phyloP scores from a whole-genome alignment of 2,797 vertebrate genomes.

The Amniataba percoides region DNA sequence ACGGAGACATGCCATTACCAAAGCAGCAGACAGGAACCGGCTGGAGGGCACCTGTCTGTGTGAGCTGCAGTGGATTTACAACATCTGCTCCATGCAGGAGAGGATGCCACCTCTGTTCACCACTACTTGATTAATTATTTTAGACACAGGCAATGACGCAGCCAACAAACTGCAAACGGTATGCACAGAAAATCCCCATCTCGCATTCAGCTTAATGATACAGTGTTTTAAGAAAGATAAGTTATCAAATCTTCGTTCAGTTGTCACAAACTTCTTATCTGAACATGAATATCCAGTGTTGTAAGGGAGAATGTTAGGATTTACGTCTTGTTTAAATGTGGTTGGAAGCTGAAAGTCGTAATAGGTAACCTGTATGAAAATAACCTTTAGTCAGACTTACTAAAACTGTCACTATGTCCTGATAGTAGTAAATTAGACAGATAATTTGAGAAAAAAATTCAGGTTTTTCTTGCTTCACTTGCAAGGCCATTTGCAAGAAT shows the following conservation, averaged over 20 bases:
- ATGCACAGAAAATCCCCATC: constrained; percentile 31
- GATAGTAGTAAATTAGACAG: too few species aligned
- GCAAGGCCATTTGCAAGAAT: too few species aligned
- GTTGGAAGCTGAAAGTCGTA: neutral
- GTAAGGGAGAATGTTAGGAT: neutral
- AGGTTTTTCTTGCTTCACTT: too few species aligned
- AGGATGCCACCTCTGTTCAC: constrained; percentile 69
- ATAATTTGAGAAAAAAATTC: too few species aligned
- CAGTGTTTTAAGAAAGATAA: neutral
- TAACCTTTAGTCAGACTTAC: too few species aligned
- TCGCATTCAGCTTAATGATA: constrained; percentile 16
- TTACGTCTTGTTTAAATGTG: neutral
- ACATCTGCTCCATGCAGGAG: constrained; percentile 80
- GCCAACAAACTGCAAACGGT: constrained; percentile 51
- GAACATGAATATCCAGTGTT: constrained; percentile 9
- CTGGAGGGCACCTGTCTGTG: constrained; percentile 84
- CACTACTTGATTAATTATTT: constrained; percentile 73
- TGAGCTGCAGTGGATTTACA: constrained; percentile 82
- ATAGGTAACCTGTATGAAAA: too few species aligned
- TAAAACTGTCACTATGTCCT: too few species aligned
- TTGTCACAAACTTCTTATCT: neutral
- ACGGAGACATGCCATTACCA: constrained; percentile 80
- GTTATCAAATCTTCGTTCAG: constrained; percentile 12
- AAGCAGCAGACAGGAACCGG: constrained; percentile 83
- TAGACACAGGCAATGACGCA: constrained; percentile 40